A percentile compares a stretch with the other conserved stretches of the same genome.
These are phyloP conservation scores for Catharus minimus DNA, from an alignment of 2,113 vertebrate species.

Conservation along the genomic window DNA sequence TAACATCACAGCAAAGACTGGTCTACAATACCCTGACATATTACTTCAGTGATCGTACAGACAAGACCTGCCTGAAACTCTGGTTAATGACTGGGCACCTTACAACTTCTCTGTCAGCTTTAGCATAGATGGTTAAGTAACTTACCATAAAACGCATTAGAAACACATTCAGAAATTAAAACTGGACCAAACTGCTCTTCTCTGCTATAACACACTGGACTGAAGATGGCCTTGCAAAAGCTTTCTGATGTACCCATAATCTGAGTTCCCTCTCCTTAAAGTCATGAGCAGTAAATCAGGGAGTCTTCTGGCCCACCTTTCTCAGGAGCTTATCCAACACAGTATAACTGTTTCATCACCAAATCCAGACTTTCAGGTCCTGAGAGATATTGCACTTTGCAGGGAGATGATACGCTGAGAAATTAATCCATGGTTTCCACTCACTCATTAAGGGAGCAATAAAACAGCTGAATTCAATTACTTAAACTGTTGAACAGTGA, in stretches of 20 bases:
- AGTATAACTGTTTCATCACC: neutral
- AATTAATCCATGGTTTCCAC: neutral
- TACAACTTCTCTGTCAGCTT: neutral
- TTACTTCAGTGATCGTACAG: neutral
- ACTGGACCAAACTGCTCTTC: neutral
- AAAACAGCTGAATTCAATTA: conserved; percentile 35
- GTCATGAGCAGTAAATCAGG: neutral
- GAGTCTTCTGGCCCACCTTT: neutral
- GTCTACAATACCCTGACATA: neutral
- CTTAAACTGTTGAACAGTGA: neutral
- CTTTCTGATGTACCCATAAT: neutral
- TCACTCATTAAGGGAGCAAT: neutral
- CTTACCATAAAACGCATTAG: neutral
- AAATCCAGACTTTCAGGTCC: neutral
- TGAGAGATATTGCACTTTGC: neutral
- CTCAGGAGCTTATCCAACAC: neutral
- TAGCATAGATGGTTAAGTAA: neutral
- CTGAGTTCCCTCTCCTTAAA: neutral
- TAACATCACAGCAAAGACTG: neutral
- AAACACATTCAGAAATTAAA: neutral
- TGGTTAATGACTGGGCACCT: neutral
- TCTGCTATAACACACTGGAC: fast-evolving
- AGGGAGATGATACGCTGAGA: neutral
- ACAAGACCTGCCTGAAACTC: neutral
- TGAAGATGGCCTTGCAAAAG: neutral